Percentiles rank a stretch among this genome's conserved stretches.
Conservation (phyloP, 2,888 invertebrate species). For the Drosophila flavopinicola region DNA sequence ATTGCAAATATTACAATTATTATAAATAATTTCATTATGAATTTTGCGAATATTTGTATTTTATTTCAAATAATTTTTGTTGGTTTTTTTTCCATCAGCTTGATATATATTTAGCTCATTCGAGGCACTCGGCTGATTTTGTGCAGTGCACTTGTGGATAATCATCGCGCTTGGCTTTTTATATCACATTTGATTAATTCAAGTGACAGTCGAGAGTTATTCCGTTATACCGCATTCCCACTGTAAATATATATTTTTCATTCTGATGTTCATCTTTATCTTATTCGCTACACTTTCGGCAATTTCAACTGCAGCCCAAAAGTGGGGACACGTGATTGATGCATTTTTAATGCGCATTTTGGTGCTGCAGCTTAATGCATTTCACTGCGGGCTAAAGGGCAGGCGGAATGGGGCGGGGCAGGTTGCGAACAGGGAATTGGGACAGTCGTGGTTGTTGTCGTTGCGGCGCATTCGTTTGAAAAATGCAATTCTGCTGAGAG, state of each 20-base stretch:
- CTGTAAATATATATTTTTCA: constrained; percentile 66
- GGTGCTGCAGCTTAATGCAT: constrained; percentile 39
- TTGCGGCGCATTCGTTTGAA: constrained; percentile 36
- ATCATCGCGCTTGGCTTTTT: constrained; percentile 12
- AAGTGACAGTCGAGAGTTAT: constrained; percentile 29
- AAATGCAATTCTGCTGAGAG: constrained; percentile 36
- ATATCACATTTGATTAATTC: constrained; percentile 66
- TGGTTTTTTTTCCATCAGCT: not conserved
- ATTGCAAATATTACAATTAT: not conserved
- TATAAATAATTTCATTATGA: not conserved
- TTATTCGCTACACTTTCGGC: constrained; percentile 25
- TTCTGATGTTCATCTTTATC: constrained; percentile 62
- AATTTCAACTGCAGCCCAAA: constrained; percentile 36
- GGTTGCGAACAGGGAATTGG: not conserved
- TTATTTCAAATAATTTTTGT: not conserved
- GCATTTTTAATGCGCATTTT: constrained; percentile 80
- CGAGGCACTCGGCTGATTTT: not conserved
- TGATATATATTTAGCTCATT: not conserved
- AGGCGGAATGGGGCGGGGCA: not conserved
- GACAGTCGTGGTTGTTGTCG: constrained; percentile 1
- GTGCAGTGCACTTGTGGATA: not conserved
- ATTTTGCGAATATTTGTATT: not conserved
- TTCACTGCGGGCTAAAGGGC: constrained; percentile 14
- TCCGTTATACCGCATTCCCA: constrained; percentile 28
- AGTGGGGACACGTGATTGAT: constrained; percentile 72